Base-by-base conservation (phyloP, 2,888 invertebrate species). In the Chesias legatella region DNA sequence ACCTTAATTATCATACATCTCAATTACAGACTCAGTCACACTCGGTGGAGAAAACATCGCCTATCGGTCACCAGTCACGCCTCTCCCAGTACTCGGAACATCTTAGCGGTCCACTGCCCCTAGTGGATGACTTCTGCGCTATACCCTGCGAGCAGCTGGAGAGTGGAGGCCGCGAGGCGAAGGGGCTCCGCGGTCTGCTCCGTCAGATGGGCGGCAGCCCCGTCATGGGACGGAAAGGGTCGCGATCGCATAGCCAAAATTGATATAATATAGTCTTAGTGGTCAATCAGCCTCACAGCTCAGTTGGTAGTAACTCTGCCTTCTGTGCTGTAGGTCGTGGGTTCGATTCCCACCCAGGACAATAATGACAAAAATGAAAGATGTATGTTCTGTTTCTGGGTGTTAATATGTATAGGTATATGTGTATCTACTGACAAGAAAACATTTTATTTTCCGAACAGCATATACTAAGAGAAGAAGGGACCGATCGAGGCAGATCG, bases 51-150 rank as follows among this genome's bases (percentile, higher is more conserved):
- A 88, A 65, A 60, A 88, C 60, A 69, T 91, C 78, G 61, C 84
- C 79, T 50, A 91, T 57, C 61, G 89, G 75, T 69, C 93, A 78
- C 89, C 94, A 57, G 79, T 92, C 80, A 73, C 93, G 63, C 77
- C 91, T 74, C 81, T 92, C 78, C 78, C 94, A 62, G 90, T 93
- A 72, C 91, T 84, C 86, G 0, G 88, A 88, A 41, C 72, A 83
- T 0, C 71, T 88, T 6, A 80, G 73, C 48, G 88, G 94, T 0
- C 94, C 95, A 0, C 77, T 92, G 5, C 96, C 96, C 41, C 89
- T 97, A 23, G 93, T 97, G 58, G 97, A 97, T 73, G 97, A 97
- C 78, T 97, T 97, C 83, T 96, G 94, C 67, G 94, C 95, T 10
- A 94, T 96, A 50, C 95, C 97, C 6, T 93, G 95, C 65, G 96